Percentiles rank a stretch among this genome's conserved stretches.
Evolutionary conservation across 2,113 vertebrate species (phyloP).

Genomic region (Procapra przewalskii): DNA sequence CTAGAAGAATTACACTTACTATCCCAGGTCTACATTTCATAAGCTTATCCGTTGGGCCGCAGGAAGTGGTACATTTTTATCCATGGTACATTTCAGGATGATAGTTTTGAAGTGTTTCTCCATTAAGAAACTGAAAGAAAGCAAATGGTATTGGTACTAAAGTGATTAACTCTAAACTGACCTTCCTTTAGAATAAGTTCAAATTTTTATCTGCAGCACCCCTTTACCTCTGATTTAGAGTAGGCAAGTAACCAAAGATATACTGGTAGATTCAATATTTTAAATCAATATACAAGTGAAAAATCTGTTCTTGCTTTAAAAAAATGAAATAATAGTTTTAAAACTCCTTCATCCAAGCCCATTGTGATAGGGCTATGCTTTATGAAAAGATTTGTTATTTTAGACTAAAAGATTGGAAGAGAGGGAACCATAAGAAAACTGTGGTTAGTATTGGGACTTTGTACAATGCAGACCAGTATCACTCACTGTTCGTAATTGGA

Average conservation of each 20-base stretch:
- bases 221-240: background rate
- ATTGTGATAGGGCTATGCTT: background rate
- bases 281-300: background rate
- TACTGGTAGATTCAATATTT: background rate
- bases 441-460: background rate
- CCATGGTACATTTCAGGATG: background rate
- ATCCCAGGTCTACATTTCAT: background rate
- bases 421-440: background rate
- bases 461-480: background rate
- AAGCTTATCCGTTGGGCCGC: background rate
- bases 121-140: slow-evolving; percentile 35
- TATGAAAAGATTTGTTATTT: background rate
- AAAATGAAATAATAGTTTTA: background rate
- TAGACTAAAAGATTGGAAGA: background rate
- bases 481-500: background rate
- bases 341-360: background rate
- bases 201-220: background rate
- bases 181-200: background rate
- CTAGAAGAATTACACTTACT: background rate
- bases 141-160: background rate
- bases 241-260: background rate
- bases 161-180: background rate
- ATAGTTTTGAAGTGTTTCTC: background rate
- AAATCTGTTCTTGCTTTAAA: background rate
- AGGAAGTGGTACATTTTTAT: background rate